Conservation (phyloP, 2,888 invertebrate species). For the Frankliniella intonsa region DNA sequence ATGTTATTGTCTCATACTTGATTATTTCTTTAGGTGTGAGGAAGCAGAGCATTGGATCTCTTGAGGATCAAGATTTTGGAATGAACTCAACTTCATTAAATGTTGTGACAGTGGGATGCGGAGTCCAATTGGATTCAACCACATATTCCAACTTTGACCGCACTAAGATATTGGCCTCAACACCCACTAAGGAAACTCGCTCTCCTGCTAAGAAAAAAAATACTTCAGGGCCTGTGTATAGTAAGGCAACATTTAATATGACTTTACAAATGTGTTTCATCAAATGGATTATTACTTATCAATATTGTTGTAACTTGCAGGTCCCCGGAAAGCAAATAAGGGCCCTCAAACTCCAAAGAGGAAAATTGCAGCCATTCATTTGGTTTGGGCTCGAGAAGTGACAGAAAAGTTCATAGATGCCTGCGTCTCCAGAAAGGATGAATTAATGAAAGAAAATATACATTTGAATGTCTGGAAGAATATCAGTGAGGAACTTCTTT, state of each 20-base stretch:
- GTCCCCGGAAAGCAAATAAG: constrained; percentile 1
- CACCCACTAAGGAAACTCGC: background rate
- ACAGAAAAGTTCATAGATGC: background rate
- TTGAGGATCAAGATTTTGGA: background rate
- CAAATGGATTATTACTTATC: background rate
- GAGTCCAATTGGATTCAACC: background rate
- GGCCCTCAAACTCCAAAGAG: background rate
- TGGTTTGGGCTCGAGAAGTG: background rate
- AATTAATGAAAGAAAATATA: background rate
- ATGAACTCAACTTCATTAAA: background rate
- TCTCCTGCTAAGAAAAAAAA: background rate
- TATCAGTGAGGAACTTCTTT: background rate
- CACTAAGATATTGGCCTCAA: background rate
- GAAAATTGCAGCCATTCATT: background rate
- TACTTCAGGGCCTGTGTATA: background rate
- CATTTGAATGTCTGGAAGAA: background rate
- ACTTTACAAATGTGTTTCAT: background rate
- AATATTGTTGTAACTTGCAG: background rate
- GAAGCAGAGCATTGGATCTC: background rate
- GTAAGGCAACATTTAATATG: background rate
- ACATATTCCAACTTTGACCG: background rate
- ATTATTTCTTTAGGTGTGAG: background rate
- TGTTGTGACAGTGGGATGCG: background rate
- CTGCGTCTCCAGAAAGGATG: background rate
- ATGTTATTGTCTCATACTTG: background rate